Evolutionary conservation across 2,797 vertebrate genomes (phyloP), one percentile per base, ranked within the genome.

Genomic region (Etheostoma nigrum): DNA sequence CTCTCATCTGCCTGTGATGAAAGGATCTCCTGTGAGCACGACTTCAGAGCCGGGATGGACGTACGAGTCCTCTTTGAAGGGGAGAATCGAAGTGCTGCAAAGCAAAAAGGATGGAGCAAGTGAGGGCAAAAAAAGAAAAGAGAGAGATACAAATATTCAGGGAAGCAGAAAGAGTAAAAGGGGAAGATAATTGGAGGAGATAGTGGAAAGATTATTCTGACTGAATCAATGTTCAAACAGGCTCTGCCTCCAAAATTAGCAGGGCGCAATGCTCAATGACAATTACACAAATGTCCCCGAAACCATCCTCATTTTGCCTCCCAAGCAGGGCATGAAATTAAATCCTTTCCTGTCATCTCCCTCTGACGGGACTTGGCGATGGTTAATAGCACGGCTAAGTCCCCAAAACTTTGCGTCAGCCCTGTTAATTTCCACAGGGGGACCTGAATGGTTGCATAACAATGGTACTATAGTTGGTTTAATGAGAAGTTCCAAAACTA

Each of bases 1-100:
- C 94, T 96, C 36, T 98, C 97, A 68, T 96, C 96, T 44, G 90
- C 95, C 69, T 93, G 87, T 0, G 94, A 95, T 78, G 95, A 97
- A 79, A 99, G 95, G 59, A 98, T 94, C 94, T 99, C 98, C 91
- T 99, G 98, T 11, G 98, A 99, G 63, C 96, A 94, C 1, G 96
- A 97, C 91, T 98, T 99, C 82, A 99, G 92, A 55, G 96, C 96
- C 0, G 96, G 94, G 59, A 99, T 97, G 82, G 97, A 99, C 83
- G 96, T 97, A 61, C 97, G 97, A 7, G 95, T 93, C 90, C 96
- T 97, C 92, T 98, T 99, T 87, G 96, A 98, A 64, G 98, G 98
- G n/a, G 98, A 99, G 80, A 96, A 95, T 80, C 96, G 97, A 90
- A 98, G 90, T 75, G 95, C 98, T 99, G 92, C 51, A 1, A 64